Conservation (phyloP, 2,797 vertebrate species). For the Notolepis coatsorum region DNA sequence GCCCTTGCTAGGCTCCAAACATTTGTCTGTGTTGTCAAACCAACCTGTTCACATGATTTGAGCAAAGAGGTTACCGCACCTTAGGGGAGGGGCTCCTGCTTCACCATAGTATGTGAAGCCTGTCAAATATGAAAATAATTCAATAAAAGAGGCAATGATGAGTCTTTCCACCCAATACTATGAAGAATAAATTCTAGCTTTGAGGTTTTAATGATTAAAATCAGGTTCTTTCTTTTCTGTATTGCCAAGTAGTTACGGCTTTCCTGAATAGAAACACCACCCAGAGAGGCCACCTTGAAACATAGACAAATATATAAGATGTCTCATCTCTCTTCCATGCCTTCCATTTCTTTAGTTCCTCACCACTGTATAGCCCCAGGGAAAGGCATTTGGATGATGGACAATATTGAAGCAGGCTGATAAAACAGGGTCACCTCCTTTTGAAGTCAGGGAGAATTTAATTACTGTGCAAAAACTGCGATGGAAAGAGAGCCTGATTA, state of each 20-base stretch:
- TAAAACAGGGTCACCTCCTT: slow-evolving; percentile 36
- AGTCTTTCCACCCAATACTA: neutral
- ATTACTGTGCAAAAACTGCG: slow-evolving; percentile 37
- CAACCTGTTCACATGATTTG: slow-evolving; percentile 16
- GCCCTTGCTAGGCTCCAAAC: slow-evolving; percentile 30
- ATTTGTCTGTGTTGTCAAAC: slow-evolving; percentile 50
- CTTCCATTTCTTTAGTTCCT: neutral
- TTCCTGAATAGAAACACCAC: neutral
- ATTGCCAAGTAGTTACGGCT: neutral
- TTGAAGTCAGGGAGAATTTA: slow-evolving; percentile 39
- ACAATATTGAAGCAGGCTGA: slow-evolving; percentile 18
- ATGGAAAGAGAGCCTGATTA: slow-evolving; percentile 23
- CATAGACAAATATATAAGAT: neutral
- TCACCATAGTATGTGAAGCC: too few relatives aligned
- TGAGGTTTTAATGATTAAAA: neutral
- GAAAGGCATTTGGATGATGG: slow-evolving; percentile 12
- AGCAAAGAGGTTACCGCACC: slow-evolving; percentile 13
- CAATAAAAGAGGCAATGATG: neutral
- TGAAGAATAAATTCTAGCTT: neutral
- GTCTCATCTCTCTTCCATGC: neutral
- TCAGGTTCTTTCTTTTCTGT: neutral
- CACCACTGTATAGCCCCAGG: neutral
- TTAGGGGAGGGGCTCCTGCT: too few relatives aligned
- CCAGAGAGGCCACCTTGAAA: neutral
- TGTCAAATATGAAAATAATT: too few relatives aligned